Evolutionary conservation across 2,113 vertebrate genomes (phyloP).

Genomic region (Dendropsophus ebraccatus): DNA sequence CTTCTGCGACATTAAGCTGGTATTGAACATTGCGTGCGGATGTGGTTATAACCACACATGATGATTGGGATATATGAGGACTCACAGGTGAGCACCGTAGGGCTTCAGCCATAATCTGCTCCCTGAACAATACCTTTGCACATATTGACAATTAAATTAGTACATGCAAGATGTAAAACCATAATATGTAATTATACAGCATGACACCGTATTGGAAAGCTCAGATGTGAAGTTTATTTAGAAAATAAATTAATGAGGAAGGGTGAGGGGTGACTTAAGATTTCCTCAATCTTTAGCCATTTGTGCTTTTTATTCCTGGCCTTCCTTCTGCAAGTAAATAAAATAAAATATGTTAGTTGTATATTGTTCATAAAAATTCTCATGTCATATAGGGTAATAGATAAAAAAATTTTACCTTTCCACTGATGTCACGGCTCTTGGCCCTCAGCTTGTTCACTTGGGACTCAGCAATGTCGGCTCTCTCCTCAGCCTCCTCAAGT

Average conservation of each 20-base stretch:
- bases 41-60: too few relatives aligned
- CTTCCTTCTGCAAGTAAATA: background rate
- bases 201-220: conserved; percentile 3
- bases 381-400: background rate
- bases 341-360: background rate
- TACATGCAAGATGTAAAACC: background rate
- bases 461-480: conserved; percentile 80
- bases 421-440: conserved; percentile 72
- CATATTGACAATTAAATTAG: background rate
- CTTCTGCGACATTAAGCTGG: too few relatives aligned
- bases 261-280: background rate
- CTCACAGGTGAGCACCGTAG: too few relatives aligned
- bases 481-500: conserved; percentile 78
- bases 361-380: background rate
- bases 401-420: conserved; percentile 59
- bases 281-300: conserved; percentile 3
- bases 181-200: background rate
- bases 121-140: too few relatives aligned
- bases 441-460: conserved; percentile 78
- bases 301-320: background rate
- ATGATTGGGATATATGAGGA: too few relatives aligned
- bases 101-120: too few relatives aligned
- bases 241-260: background rate
- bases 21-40: too few relatives aligned
- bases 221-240: conserved; percentile 36